These are phyloP conservation scores for Listronotus oregonensis DNA, from an alignment of 1,140 invertebrate genomes.

Conservation along the genomic window DNA sequence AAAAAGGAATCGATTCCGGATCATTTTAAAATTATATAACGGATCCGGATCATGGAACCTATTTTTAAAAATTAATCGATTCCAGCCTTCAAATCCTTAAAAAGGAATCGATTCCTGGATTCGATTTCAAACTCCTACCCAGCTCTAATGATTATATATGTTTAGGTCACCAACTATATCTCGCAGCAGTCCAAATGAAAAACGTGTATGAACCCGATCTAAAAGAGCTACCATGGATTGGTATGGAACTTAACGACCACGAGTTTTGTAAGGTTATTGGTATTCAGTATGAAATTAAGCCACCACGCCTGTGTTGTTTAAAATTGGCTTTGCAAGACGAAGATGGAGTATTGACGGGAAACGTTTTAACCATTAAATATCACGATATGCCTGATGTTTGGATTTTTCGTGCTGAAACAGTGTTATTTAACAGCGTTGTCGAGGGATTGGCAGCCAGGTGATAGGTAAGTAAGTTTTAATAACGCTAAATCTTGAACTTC, in stretches of 20 bases:
- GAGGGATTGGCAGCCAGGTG: constrained; percentile 81
- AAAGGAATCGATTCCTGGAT: too few species aligned
- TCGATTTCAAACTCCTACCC: too few species aligned
- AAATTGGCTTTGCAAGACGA: constrained; percentile 83
- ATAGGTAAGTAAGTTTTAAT: constrained; percentile 60
- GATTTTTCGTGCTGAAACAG: constrained; percentile 94
- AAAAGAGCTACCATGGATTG: constrained; percentile 76
- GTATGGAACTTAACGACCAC: constrained; percentile 67
- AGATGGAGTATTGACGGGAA: constrained; percentile 69
- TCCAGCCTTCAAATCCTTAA: too few species aligned
- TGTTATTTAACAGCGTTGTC: constrained; percentile 83
- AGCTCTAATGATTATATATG: too few species aligned
- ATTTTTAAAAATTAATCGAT: too few species aligned
- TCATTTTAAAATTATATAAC: too few species aligned
- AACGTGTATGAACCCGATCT: constrained; percentile 81
- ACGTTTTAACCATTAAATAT: constrained; percentile 86
- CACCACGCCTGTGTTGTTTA: constrained; percentile 88
- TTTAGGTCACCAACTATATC: constrained; percentile 86
- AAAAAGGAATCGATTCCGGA: too few species aligned
- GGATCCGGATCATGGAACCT: too few species aligned
- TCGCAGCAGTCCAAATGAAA: constrained; percentile 84
- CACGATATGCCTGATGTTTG: constrained; percentile 97
- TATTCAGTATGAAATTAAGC: constrained; percentile 91
- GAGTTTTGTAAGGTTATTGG: constrained; percentile 91
- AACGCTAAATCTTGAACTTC: too few species aligned